Conservation (phyloP, 2,797 vertebrate genomes). For the Darevskia mixta region DNA sequence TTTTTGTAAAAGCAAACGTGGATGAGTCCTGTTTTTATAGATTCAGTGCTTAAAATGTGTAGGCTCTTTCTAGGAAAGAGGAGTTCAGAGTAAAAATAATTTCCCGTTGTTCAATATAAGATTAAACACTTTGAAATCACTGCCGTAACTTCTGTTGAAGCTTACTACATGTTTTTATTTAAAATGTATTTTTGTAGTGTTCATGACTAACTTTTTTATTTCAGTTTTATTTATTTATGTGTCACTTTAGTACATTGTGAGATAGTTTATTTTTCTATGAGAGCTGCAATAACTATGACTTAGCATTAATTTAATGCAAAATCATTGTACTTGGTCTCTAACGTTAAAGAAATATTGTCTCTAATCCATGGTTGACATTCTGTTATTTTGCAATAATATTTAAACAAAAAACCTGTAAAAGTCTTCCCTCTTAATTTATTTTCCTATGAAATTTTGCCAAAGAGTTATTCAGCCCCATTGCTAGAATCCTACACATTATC, state of each 20-base stretch:
- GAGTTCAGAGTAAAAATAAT: constrained; percentile 65
- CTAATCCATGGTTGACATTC: constrained; percentile 67
- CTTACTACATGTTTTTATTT: constrained; percentile 71
- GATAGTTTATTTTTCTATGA: constrained; percentile 87
- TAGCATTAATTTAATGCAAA: constrained; percentile 80
- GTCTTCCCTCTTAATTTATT: background rate
- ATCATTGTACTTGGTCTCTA: constrained; percentile 76
- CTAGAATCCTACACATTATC: background rate
- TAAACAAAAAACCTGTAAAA: constrained; percentile 12
- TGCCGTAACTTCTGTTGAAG: constrained; percentile 70
- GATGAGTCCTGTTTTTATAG: constrained; percentile 68
- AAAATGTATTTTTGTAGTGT: constrained; percentile 75
- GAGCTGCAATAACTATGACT: constrained; percentile 78
- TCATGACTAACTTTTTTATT: constrained; percentile 82
- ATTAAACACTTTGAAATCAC: constrained; percentile 67
- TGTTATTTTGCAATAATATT: constrained; percentile 71
- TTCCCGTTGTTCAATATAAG: constrained; percentile 65
- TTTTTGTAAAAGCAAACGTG: constrained; percentile 70
- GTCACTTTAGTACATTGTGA: constrained; percentile 82
- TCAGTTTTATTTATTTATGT: constrained; percentile 85
- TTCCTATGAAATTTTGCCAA: background rate
- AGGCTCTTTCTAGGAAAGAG: constrained; percentile 69
- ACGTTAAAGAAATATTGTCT: constrained; percentile 65
- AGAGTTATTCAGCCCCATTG: background rate
- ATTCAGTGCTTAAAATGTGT: constrained; percentile 66